These are phyloP conservation scores for Motacilla alba DNA, from an alignment of 2,113 vertebrate species.

Conservation along the genomic window DNA sequence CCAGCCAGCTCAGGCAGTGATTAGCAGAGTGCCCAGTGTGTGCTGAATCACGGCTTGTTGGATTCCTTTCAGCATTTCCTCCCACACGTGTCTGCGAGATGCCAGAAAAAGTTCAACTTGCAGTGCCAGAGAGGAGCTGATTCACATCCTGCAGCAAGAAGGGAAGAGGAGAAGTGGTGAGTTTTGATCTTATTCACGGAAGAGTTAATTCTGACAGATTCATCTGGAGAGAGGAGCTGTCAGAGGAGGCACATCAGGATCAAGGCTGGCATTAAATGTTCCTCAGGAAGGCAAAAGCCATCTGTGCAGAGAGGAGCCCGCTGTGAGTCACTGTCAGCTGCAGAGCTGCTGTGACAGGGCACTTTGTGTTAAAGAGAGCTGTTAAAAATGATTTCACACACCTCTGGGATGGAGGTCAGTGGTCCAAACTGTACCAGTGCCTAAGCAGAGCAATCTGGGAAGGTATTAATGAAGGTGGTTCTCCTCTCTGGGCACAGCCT, in stretches of 20 bases:
- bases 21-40: not conserved
- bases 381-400: not conserved
- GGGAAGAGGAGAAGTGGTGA: slow-evolving; percentile 51
- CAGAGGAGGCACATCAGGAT: not conserved
- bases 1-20: not conserved
- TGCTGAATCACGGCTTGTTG: slow-evolving; percentile 28
- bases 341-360: not conserved
- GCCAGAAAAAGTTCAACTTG: not conserved
- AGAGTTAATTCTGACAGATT: not conserved
- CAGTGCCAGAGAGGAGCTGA: slow-evolving; percentile 15
- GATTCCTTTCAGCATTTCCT: slow-evolving; percentile 53
- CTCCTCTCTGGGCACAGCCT: not conserved
- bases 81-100: slow-evolving; percentile 22
- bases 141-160: slow-evolving; percentile 43
- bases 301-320: not conserved
- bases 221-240: not conserved
- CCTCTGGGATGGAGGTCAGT: not conserved
- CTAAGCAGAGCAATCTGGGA: not conserved
- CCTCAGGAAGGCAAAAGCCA: not conserved
- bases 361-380: not conserved
- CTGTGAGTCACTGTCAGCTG: not conserved
- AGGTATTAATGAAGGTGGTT: not conserved
- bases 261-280: not conserved
- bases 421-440: not conserved
- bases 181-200: not conserved